Base-by-base conservation (phyloP, 2,113 vertebrate genomes). In the Coracopsis vasa region DNA sequence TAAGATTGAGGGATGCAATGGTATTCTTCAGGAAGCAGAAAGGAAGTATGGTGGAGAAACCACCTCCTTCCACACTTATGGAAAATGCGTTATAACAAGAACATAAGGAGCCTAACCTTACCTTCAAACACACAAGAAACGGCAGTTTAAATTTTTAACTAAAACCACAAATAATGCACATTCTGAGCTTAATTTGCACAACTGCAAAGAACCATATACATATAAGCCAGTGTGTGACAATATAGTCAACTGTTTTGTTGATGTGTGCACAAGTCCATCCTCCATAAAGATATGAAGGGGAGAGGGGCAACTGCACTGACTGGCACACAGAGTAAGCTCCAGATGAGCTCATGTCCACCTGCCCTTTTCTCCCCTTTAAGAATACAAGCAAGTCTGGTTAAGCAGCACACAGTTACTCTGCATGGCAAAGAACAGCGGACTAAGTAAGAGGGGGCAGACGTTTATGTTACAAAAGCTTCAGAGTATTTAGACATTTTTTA, bases 271-370 rank as follows among this genome's bases (percentile, higher is more conserved):
- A 11, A 73, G 39, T 53, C n/a, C 53, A n/a, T 27, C 39, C 29
- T 60, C 60, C 1, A 0, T 15, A 73, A 35, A 37, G 19, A 11
- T 31, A 31, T 0, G 1, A 0, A 56, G 27, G 10, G 39, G 5
- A 60, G 17, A 41, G 7, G 11, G 16, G 19, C 39, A 80, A 80
- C 33, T 35, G n/a, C 35, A 42, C 16, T 15, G 51, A 60, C 23
- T 25, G n/a, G 39, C 62, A 69, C 54, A 45, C 17, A 33, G 28
- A 53, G 10, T 12, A 9, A n/a, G 29, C 48, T 80, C 42, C 70
- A 37, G 39, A 24, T 1, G 0, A 60, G 19, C 25, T 54, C 42
- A 48, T 2, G 10, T 16, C 42, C 42, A 70, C 31, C 80, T 48
- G 31, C 8, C 25, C 25, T 62, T 9, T 37, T 48, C 80, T 56